Conservation (phyloP, 1,140 invertebrate species). For the Aphidius gifuensis region DNA sequence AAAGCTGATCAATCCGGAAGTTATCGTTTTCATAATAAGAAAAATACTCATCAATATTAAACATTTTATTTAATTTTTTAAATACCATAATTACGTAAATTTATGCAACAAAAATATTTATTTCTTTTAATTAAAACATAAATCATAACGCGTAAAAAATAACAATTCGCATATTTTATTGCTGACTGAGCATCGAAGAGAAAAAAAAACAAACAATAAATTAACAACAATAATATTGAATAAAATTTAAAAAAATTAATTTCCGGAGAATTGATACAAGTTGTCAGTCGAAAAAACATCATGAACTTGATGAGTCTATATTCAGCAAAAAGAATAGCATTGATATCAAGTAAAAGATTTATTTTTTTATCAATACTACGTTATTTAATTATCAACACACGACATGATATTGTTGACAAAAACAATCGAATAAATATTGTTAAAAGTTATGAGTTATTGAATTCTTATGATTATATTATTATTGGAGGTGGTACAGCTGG, state of each 20-base stretch:
- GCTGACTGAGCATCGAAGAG: no score
- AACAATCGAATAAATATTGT: slow-evolving; percentile 1
- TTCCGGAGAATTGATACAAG: background rate
- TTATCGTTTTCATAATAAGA: no score
- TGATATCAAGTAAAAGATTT: background rate
- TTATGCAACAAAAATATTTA: no score
- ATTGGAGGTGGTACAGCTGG: slow-evolving; percentile 91
- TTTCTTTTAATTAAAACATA: no score
- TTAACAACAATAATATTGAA: no score
- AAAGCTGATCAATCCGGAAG: no score
- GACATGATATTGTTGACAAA: slow-evolving; percentile 5
- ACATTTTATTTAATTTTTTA: no score
- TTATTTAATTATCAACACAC: background rate
- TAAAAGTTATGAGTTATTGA: background rate
- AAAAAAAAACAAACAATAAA: no score
- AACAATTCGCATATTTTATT: no score
- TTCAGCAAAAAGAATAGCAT: slow-evolving; percentile 3
- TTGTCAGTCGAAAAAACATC: background rate
- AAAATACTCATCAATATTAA: no score
- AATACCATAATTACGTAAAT: background rate
- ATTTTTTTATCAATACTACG: background rate
- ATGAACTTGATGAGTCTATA: slow-evolving; percentile 3
- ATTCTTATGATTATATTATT: slow-evolving; percentile 77
- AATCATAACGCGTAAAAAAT: no score
- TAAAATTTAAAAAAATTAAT: no score